Conservation (phyloP, 2,113 vertebrate genomes). For the Neodontobutis hainanensis region DNA sequence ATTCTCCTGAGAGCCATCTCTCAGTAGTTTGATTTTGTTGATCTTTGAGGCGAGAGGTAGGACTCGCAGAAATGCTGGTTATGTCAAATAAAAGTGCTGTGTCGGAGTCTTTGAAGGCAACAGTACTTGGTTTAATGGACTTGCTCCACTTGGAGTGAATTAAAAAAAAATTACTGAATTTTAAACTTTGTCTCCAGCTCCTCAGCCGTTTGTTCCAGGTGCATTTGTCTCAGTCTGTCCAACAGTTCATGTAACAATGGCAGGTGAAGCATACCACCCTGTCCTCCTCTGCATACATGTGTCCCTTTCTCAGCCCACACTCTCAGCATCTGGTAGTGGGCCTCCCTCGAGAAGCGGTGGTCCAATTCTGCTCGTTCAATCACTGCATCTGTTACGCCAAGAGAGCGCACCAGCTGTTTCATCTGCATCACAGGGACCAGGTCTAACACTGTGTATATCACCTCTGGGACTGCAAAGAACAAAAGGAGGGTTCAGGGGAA, state of each 20-base stretch:
- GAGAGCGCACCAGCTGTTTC: conserved; percentile 74
- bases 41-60: conserved; percentile 9
- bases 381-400: conserved; percentile 73
- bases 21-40: conserved; percentile 22
- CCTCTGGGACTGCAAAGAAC: conserved; percentile 55
- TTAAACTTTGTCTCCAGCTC: conserved; percentile 70
- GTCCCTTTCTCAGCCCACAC: conserved; percentile 64
- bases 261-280: conserved; percentile 45
- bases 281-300: conserved; percentile 1
- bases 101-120: conserved; percentile 8
- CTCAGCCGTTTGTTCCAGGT: conserved; percentile 67
- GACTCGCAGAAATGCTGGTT: conserved; percentile 12
- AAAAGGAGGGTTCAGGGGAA: neutral
- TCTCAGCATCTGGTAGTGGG: conserved; percentile 80
- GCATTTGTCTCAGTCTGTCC: conserved; percentile 66
- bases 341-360: conserved; percentile 64
- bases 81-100: conserved; percentile 19
- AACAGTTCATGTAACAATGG: conserved; percentile 61
- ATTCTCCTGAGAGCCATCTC: neutral
- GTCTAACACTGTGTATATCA: conserved; percentile 78
- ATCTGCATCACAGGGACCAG: conserved; percentile 69
- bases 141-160: conserved; percentile 9
- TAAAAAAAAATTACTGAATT: conserved; percentile 43
- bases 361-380: conserved; percentile 77
- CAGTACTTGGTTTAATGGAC: conserved; percentile 55